Conservation (phyloP, 2,113 vertebrate genomes). For the Edolisoma coerulescens region DNA sequence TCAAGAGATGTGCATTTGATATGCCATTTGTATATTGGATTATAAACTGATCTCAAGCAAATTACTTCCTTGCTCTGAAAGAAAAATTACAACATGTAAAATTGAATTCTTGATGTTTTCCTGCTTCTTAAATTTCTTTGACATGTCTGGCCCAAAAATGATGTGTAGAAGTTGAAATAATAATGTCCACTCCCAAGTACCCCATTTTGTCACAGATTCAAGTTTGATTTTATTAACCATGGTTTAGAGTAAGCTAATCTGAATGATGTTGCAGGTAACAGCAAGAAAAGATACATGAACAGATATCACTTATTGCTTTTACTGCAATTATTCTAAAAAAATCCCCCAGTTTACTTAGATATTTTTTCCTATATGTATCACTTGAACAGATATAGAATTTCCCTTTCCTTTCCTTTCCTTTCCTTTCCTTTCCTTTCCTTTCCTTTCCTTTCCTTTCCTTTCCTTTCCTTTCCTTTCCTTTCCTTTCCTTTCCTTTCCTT, state of each 20-base stretch:
- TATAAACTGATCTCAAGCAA: neutral
- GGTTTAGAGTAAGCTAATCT: neutral
- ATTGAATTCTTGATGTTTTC: neutral
- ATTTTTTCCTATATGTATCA: neutral
- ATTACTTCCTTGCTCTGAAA: neutral
- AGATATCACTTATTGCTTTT: neutral
- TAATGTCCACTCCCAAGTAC: neutral
- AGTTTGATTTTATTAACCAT: neutral
- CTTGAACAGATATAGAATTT: neutral
- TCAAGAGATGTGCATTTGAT: neutral
- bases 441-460: too few relatives aligned
- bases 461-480: rapidly evolving
- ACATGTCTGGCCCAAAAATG: neutral
- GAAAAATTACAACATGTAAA: neutral
- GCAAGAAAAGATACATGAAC: neutral
- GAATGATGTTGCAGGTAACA: neutral
- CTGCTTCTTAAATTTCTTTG: neutral
- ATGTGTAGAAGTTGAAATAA: neutral
- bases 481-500: too few relatives aligned
- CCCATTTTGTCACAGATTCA: neutral
- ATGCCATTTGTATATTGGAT: neutral
- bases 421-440: neutral
- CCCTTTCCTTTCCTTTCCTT: too few relatives aligned
- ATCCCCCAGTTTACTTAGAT: rapidly evolving
- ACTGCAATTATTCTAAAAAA: neutral